These are phyloP conservation scores for Bilobella aurantiaca DNA, from an alignment of 1,140 invertebrate species.

Conservation along the genomic window DNA sequence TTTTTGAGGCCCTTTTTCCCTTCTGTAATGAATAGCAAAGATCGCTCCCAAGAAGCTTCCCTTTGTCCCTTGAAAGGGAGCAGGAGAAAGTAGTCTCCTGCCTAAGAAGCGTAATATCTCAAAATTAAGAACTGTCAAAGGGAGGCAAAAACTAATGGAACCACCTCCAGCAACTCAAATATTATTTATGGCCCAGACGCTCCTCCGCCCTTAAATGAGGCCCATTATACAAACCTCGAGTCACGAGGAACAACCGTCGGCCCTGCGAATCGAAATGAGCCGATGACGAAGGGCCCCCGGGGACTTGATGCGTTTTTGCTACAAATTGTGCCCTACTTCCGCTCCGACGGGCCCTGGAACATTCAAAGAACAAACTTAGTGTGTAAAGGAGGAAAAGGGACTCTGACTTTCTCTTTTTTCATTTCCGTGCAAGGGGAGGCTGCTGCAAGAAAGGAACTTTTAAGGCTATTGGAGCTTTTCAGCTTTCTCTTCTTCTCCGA, in stretches of 20 bases:
- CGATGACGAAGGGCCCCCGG: background rate
- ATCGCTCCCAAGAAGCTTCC: background rate
- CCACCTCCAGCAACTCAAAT: background rate
- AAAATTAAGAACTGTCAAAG: constrained; percentile 3
- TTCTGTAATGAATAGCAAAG: background rate
- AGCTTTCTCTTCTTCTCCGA: background rate
- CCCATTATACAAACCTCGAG: background rate
- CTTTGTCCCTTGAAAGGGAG: background rate
- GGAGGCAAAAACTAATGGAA: background rate
- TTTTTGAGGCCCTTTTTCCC: no score
- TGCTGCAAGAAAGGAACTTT: no score
- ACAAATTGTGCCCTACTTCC: background rate
- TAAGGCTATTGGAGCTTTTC: no score
- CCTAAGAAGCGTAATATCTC: background rate
- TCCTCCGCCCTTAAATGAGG: background rate
- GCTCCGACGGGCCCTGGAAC: background rate
- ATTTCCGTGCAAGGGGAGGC: no score
- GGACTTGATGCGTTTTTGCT: background rate
- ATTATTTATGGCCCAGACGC: background rate
- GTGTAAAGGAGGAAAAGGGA: no score
- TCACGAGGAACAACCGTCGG: no score
- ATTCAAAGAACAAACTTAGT: background rate
- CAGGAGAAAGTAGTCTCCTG: background rate
- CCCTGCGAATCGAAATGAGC: background rate
- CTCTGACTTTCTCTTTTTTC: no score